phyloP scores from a whole-genome alignment of 2,797 vertebrate genomes.

The Enteromius anoplus region DNA sequence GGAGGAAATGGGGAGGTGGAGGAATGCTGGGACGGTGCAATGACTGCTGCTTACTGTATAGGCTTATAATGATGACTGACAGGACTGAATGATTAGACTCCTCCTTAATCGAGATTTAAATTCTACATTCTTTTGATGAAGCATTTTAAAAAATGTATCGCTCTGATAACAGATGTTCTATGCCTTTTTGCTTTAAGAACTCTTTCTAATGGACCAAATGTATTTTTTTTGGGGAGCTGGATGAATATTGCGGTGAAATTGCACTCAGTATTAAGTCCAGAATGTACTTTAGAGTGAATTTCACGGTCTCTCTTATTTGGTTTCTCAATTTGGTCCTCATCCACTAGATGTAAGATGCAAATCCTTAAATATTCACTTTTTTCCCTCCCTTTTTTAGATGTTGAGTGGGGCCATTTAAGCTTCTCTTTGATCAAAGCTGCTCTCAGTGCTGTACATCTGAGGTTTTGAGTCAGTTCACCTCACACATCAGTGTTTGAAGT shows the following conservation, averaged over 20 bases:
- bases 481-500: conserved; percentile 50
- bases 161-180: background rate
- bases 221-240: background rate
- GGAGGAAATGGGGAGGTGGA: background rate
- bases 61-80: background rate
- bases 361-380: background rate
- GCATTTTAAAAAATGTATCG: background rate
- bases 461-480: conserved; percentile 32
- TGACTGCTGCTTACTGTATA: background rate
- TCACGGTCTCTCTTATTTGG: background rate
- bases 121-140: background rate
- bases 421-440: conserved; percentile 1
- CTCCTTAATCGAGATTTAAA: background rate
- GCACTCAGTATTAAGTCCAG: background rate
- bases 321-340: background rate
- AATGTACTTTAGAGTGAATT: background rate
- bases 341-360: background rate
- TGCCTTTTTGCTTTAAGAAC: background rate
- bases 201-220: background rate
- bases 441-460: conserved; percentile 15
- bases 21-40: background rate
- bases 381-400: background rate
- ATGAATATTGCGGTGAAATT: conserved; percentile 15
- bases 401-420: background rate
- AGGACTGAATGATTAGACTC: background rate